Evolutionary conservation across 2,797 vertebrate genomes (phyloP).

Genomic region (Carduelis carduelis): DNA sequence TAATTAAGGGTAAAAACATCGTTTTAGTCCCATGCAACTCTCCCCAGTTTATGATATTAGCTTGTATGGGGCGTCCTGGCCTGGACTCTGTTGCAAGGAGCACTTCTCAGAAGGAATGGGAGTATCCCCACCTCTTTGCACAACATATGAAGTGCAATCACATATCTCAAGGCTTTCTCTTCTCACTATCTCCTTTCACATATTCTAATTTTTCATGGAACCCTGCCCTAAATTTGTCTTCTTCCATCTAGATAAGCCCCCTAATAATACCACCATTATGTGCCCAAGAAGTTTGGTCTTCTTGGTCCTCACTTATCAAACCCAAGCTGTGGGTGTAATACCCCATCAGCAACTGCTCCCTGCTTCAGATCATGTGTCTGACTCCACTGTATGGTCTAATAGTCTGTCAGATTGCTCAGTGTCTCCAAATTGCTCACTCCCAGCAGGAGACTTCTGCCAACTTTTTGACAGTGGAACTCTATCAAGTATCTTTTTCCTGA

Average conservation of each 20-base stretch:
- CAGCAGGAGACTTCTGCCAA: neutral
- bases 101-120: neutral
- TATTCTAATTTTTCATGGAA: neutral
- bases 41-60: neutral
- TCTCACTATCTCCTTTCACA: neutral
- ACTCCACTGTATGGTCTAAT: neutral
- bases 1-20: neutral
- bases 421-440: neutral
- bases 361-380: neutral
- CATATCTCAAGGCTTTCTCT: neutral
- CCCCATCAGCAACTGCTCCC: neutral
- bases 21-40: neutral
- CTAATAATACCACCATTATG: rapidly evolving
- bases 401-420: neutral
- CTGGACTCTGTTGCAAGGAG: neutral
- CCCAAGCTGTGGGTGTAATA: neutral
- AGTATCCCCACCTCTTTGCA: neutral
- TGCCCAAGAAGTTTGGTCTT: neutral
- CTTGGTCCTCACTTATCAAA: neutral
- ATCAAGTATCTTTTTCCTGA: neutral
- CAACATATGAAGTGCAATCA: neutral
- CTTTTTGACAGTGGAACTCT: neutral
- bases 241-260: neutral
- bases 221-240: neutral
- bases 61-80: neutral